phyloP scores from a whole-genome alignment of 2,113 vertebrate genomes.

The Henicopernis longicauda region DNA sequence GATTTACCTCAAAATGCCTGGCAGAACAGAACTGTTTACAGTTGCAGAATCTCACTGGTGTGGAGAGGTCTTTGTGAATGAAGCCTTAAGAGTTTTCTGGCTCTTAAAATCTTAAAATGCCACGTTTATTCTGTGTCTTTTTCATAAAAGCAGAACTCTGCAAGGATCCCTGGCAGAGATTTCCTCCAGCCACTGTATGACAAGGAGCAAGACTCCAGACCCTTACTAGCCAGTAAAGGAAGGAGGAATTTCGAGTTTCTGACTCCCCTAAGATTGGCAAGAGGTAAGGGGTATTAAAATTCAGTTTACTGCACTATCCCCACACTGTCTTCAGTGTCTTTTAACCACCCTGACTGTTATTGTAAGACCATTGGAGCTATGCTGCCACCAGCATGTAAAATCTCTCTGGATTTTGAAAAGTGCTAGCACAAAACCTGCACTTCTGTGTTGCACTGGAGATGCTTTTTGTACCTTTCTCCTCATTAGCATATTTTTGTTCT shows the following conservation, averaged over 20 bases:
- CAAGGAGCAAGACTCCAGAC: not conserved
- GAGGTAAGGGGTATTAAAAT: not conserved
- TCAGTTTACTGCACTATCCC: not conserved
- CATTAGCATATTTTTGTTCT: conserved; percentile 13
- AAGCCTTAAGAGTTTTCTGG: conserved; percentile 50
- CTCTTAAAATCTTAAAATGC: conserved; percentile 63
- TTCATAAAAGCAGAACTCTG: not conserved
- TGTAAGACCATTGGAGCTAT: not conserved
- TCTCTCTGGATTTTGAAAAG: not conserved
- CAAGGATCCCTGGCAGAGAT: not conserved
- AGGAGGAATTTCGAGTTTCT: conserved; percentile 32
- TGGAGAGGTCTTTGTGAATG: conserved; percentile 48
- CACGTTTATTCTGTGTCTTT: not conserved
- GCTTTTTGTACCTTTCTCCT: conserved; percentile 33
- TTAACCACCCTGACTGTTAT: not conserved
- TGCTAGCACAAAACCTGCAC: not conserved
- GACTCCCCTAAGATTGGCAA: not conserved
- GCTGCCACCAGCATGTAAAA: not conserved
- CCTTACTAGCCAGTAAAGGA: not conserved
- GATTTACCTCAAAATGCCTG: conserved; percentile 43
- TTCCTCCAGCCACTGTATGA: not conserved
- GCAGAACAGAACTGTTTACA: conserved; percentile 60
- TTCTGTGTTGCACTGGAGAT: conserved; percentile 19
- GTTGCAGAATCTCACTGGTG: conserved; percentile 47
- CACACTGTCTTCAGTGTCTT: not conserved